phyloP scores from a whole-genome alignment of 2,888 invertebrate genomes.

The Crepidodera aurea region DNA sequence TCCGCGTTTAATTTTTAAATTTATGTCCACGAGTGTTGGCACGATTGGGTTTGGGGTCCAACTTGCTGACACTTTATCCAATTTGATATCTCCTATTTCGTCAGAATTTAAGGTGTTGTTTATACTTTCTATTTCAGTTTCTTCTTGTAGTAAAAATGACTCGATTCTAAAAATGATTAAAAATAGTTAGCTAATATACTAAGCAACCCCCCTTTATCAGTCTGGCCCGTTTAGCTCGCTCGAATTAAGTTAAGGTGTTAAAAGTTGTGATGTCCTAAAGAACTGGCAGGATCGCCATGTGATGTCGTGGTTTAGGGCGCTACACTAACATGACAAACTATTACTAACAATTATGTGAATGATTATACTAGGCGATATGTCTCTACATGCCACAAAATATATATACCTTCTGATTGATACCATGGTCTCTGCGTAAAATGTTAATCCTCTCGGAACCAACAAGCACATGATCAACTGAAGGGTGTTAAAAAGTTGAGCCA shows the following conservation, averaged over 20 bases:
- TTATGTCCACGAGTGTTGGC: conserved; percentile 63
- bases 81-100: conserved; percentile 41
- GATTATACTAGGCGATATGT: no score
- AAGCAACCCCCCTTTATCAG: no score
- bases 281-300: no score
- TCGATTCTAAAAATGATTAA: conserved; percentile 31
- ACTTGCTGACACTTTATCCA: conserved; percentile 45
- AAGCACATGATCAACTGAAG: conserved; percentile 62
- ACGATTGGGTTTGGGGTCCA: conserved; percentile 52
- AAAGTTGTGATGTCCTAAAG: no score
- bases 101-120: neutral
- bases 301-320: no score
- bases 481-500: conserved; percentile 82
- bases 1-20: conserved; percentile 63
- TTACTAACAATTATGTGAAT: no score
- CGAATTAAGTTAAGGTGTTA: no score
- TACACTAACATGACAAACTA: no score
- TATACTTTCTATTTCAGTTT: conserved; percentile 42
- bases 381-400: no score
- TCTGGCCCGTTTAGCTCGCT: no score
- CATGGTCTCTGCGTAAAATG: conserved; percentile 50
- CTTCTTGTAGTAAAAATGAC: conserved; percentile 48
- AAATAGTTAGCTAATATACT: no score
- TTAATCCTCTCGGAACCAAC: conserved; percentile 48
- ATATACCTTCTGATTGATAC: conserved; percentile 46